Evolutionary conservation across 2,888 invertebrate species (phyloP), one percentile per base, ranked within the genome.

Genomic region (Cylindroiulus punctatus): DNA sequence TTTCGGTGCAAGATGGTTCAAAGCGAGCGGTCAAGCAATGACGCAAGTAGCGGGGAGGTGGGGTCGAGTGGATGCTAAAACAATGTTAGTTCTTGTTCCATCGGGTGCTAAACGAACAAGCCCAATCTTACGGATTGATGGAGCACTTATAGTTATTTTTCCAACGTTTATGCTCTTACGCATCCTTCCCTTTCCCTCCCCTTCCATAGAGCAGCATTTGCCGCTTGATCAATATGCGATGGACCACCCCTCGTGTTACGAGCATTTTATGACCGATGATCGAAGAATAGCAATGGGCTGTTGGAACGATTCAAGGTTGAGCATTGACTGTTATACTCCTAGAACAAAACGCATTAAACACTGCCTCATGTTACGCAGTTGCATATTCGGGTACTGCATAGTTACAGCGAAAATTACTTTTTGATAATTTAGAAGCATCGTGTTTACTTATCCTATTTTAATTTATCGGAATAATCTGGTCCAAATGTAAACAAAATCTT

Each of bases 21-120:
- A 57, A 57, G 57, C 14, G 22, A 57, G n/a, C 57, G 57, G 22
- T 57, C 22, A 57, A 57, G 57, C 5, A 19, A 57, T 57, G 57
- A 57, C 57, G 57, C 57, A 57, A 57, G 19, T 40, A n/a, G 57
- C 1, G 5, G 14, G n/a, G n/a, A 3, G 22, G 8, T 57, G 4
- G 57, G 57, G 57, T 57, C 57, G 57, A 57, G 57, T 57, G 57
- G 57, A 57, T 57, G 57, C 57, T 57, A 57, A 57, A 57, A 7
- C 57, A 57, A 57, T 57, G 57, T 57, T 57, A n/a, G 57, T 57
- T 57, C 8, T 57, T 19, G 12, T 17, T 52, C 57, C 8, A 57
- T 19, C 8, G 57, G 57, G 57, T 57, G n/a, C 57, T 52, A 52
- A 52, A 52, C 47, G 47, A 17, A 52, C 47, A 52, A 52, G 47